These are phyloP conservation scores for Augiades crinisus DNA, from an alignment of 2,888 invertebrate species.

Conservation along the genomic window DNA sequence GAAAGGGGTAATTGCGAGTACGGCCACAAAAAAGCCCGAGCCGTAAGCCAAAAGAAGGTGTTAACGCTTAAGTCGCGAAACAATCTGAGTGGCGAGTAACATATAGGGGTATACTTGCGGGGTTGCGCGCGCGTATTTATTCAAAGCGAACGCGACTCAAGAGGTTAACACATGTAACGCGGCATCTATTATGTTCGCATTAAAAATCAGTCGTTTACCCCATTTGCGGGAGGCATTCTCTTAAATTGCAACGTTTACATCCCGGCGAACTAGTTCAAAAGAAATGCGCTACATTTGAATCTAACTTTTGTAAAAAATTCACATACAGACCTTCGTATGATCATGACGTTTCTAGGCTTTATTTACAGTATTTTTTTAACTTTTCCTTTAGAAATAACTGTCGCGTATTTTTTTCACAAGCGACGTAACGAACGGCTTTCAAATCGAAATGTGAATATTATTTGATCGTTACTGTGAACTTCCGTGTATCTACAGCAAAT, in stretches of 20 bases:
- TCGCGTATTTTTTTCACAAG: neutral
- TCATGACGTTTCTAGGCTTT: neutral
- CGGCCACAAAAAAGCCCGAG: conserved; percentile 60
- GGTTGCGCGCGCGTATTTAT: conserved; percentile 39
- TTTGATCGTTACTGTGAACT: neutral
- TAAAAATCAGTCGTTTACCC: conserved; percentile 27
- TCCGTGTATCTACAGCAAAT: neutral
- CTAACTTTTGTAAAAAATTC: conserved; percentile 10
- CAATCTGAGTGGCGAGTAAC: conserved; percentile 48
- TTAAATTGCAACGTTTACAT: conserved; percentile 18
- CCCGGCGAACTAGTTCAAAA: conserved; percentile 16
- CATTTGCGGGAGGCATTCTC: conserved; percentile 20
- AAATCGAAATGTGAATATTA: neutral
- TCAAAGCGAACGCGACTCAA: conserved; percentile 34
- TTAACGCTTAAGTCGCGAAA: conserved; percentile 53
- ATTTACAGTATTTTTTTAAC: neutral
- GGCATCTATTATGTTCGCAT: conserved; percentile 24
- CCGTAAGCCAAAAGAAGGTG: conserved; percentile 65
- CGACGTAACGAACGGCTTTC: neutral
- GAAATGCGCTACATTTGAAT: conserved; percentile 18
- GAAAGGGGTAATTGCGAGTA: conserved; percentile 69
- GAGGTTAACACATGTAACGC: conserved; percentile 27
- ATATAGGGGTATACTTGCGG: conserved; percentile 32
- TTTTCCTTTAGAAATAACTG: conserved; percentile 1
- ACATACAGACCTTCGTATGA: neutral